Conservation (phyloP, 2,113 vertebrate species). For the Chrysochloris asiatica region DNA sequence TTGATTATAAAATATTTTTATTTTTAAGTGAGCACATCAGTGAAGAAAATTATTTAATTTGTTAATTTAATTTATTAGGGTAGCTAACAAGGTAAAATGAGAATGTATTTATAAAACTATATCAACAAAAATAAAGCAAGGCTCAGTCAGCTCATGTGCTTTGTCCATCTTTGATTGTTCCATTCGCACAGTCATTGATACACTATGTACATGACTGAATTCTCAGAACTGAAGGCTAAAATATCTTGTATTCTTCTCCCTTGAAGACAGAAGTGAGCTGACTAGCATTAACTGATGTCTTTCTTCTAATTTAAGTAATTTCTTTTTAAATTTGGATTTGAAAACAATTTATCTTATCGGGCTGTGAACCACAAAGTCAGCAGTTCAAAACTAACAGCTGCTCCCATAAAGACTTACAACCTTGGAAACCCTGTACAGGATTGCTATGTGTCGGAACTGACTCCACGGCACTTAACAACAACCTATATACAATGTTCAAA, state of each 20-base stretch:
- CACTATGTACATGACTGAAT: not conserved
- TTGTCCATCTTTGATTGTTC: not conserved
- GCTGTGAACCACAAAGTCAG: too few species aligned
- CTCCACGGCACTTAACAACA: too few species aligned
- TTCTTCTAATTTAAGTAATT: not conserved
- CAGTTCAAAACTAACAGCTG: too few species aligned
- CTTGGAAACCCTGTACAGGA: too few species aligned
- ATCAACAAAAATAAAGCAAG: not conserved
- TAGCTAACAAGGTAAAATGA: not conserved
- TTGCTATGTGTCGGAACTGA: too few species aligned
- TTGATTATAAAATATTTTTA: conserved; percentile 19
- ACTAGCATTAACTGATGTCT: not conserved
- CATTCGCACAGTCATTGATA: not conserved
- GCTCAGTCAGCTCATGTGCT: not conserved
- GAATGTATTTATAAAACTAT: not conserved
- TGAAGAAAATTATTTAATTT: not conserved
- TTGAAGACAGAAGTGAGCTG: not conserved
- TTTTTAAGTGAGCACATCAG: not conserved
- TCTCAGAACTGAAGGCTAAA: too few species aligned
- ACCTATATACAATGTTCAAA: too few species aligned
- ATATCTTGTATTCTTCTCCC: too few species aligned
- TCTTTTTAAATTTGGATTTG: not conserved
- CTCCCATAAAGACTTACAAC: too few species aligned
- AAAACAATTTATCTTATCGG: too few species aligned
- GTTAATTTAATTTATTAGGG: not conserved